These are phyloP conservation scores for Puntigrus tetrazona DNA, from an alignment of 2,113 vertebrate genomes.

Conservation along the genomic window DNA sequence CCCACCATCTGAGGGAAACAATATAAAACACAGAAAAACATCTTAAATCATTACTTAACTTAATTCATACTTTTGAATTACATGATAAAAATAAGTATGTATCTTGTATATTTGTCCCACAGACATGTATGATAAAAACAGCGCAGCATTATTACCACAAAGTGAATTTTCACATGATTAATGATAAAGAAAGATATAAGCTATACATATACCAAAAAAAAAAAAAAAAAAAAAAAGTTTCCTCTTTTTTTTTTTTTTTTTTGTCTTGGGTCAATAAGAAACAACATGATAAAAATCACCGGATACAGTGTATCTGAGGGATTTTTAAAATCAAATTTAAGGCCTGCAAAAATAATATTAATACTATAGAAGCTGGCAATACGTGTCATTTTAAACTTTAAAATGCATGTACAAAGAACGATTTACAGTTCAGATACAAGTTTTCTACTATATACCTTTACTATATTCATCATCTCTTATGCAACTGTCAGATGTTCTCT, in stretches of 20 bases:
- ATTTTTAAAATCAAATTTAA: too few relatives aligned
- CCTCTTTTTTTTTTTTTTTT: neutral
- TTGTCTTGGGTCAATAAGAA: neutral
- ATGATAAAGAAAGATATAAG: too few relatives aligned
- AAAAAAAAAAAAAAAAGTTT: too few relatives aligned
- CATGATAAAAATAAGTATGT: neutral
- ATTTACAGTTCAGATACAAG: too few relatives aligned
- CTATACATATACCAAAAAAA: too few relatives aligned
- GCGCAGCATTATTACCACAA: neutral
- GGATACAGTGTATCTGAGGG: too few relatives aligned
- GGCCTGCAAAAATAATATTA: too few relatives aligned
- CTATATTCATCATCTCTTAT: neutral
- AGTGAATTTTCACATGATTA: neutral
- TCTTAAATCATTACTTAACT: too few relatives aligned
- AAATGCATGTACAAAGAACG: too few relatives aligned
- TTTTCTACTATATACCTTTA: too few relatives aligned
- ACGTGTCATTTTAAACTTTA: too few relatives aligned
- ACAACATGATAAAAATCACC: neutral
- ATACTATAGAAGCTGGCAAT: too few relatives aligned
- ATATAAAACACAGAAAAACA: neutral
- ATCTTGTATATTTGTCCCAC: neutral
- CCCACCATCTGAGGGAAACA: constrained; percentile 1
- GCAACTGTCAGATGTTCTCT: neutral
- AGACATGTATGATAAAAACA: neutral
- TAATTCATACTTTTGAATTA: neutral